A percentile compares a stretch with the other conserved stretches of the same genome.
phyloP scores from a whole-genome alignment of 2,888 invertebrate genomes.

The Diarsia rubi region DNA sequence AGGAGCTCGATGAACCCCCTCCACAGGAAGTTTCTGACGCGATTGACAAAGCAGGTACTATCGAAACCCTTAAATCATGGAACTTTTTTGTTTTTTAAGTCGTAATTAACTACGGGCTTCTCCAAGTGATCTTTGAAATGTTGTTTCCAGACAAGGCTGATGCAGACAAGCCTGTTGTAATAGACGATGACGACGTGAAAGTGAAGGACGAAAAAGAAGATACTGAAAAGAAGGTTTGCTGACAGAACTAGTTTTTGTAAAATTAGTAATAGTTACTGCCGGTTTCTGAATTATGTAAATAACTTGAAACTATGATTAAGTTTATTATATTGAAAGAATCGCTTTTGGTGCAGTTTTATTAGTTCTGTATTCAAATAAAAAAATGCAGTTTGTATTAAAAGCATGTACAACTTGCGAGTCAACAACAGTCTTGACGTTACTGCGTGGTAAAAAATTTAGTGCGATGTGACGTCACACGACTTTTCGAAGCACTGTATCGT shows the following conservation, averaged over 20 bases:
- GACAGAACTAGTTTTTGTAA: slow-evolving; percentile 5
- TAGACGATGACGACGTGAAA: slow-evolving; percentile 86
- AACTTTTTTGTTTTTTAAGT: background rate
- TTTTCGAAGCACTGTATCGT: too few species aligned
- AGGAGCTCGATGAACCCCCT: slow-evolving; percentile 94
- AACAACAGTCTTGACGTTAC: too few species aligned
- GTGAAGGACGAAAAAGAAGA: slow-evolving; percentile 86
- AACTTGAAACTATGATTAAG: background rate
- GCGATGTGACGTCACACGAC: too few species aligned
- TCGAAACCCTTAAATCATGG: background rate
- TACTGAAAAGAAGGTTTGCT: slow-evolving; percentile 84
- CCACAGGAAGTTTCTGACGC: slow-evolving; percentile 73
- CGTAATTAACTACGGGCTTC: background rate
- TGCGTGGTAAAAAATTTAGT: too few species aligned
- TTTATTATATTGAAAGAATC: background rate
- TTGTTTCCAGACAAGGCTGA: slow-evolving; percentile 77
- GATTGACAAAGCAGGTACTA: slow-evolving; percentile 80
- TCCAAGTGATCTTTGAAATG: background rate
- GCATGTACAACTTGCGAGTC: background rate
- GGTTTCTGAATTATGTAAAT: background rate
- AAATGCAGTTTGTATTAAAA: background rate
- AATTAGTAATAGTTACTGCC: background rate
- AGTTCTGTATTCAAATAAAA: background rate
- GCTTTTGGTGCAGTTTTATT: background rate
- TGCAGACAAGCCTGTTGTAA: slow-evolving; percentile 84